Evolutionary conservation across 2,888 invertebrate genomes (phyloP), one percentile per base, ranked within the genome.

Genomic region (Leistus spinibarbis): DNA sequence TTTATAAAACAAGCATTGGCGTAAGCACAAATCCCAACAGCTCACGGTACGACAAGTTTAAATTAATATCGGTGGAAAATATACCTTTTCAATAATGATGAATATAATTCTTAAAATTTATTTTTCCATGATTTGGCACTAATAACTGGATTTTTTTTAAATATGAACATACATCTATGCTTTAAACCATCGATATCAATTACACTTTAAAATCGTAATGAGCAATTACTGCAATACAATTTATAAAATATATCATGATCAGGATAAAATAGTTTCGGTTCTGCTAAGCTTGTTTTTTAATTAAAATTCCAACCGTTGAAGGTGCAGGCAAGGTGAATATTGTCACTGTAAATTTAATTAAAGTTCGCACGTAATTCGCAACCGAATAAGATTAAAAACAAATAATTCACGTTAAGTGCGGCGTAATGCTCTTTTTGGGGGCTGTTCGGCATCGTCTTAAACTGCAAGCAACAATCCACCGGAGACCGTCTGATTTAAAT

Each of bases 311-410:
- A n/a, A 66, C 66, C 57, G 56, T 65, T 65, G 65, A 72, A 66
- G 65, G 16, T 20, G n/a, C 23, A 4, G 20, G 60, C 19, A 13
- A 73, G 57, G 67, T 67, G 67, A 73, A 73, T 67, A 73, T 73
- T 73, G 73, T 73, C 73, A 66, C 53, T 27, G 67, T 73, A 67
- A 73, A 73, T 73, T 73, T 67, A 73, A 73, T 73, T 67, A 67
- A 73, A 62, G 53, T 67, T 23, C 54, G 16, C 53, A 23, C 67
- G 53, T 67, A 67, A 73, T 67, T 73, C 67, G 66, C 73, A 22
- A 57, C 73, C 73, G 67, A 62, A 73, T 73, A 67, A 73, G 67
- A 73, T 73, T 73, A 67, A 73, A 73, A 73, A 73, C 72, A 72
- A 67, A 67, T 73, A 73, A 67, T 73, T 73, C 73, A 73, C 66